These are phyloP conservation scores for Morinoia aosen DNA, from an alignment of 2,888 invertebrate genomes.

Conservation along the genomic window DNA sequence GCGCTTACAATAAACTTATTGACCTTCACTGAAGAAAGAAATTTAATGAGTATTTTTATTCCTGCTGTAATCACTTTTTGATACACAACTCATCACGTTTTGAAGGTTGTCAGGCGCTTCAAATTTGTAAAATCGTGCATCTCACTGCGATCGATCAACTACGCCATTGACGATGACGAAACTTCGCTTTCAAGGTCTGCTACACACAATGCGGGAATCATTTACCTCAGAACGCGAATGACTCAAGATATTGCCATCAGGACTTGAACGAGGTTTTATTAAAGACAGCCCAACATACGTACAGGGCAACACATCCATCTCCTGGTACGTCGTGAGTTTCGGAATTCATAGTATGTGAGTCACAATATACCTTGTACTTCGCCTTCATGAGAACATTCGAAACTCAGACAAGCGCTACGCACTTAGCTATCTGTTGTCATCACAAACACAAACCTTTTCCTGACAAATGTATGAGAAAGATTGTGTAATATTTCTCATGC, in stretches of 20 bases:
- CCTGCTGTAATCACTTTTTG: neutral
- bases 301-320: no score
- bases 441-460: neutral
- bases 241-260: neutral
- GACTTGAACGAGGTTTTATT: neutral
- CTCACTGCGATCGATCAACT: neutral
- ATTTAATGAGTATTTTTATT: neutral
- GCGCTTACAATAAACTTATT: neutral
- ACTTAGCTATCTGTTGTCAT: neutral
- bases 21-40: neutral
- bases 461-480: slow-evolving; percentile 3
- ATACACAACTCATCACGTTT: neutral
- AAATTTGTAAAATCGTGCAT: neutral
- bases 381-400: neutral
- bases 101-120: neutral
- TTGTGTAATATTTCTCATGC: neutral
- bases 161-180: neutral
- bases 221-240: neutral
- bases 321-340: neutral
- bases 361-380: neutral
- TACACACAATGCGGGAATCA: neutral
- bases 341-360: neutral
- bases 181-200: neutral
- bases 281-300: neutral
- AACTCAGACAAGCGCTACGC: neutral